Base-by-base conservation (phyloP, 1,140 invertebrate genomes). In the Gonatopus flavifemur region DNA sequence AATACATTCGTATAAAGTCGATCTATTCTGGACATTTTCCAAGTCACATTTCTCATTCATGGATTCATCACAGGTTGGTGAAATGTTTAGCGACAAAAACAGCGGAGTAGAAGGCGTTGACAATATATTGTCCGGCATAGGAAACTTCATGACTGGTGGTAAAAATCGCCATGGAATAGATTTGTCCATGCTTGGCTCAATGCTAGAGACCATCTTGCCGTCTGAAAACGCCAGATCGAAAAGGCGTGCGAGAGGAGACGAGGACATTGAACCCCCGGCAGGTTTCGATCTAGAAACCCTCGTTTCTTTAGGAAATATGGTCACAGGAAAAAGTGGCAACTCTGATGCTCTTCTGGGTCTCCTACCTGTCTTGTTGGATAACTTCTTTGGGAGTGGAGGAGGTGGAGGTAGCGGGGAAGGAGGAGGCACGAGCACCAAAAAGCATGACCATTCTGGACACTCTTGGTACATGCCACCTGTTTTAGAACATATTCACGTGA, bases 381-480 rank as follows among this genome's bases (percentile, higher is more conserved):
- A 81, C 3, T 55, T 87, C 0, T n/a, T n/a, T n/a, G n/a, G n/a
- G n/a, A n/a, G n/a, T 81, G 70, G n/a, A n/a, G 52, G 31, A 43
- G 49, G 56, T 3, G 52, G 46, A 69, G 81, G 8, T 71, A 84
- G 38, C 66, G 40, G 47, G 67, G 24, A 41, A 2, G 32, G 44
- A 3, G 18, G 79, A 74, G 16, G 81, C 81, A 55, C 74, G 72
- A 0, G 64, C 81, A 31, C 74, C 73, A 63, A 78, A 72, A 24
- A 82, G 25, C 81, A 85, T 30, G 82, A 84, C 19, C 87, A 90
- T 53, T 81, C 82, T n/a, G 84, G 81, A n/a, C 87, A 89, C 46
- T 82, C 85, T 0, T 83, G 83, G 72, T 85, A 86, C 52, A 69
- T 90, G 49, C 88, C 88, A 1, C 88, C 89, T 0, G 80, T 90